These are phyloP conservation scores for Ips typographus DNA, from an alignment of 1,140 invertebrate species.

Conservation along the genomic window DNA sequence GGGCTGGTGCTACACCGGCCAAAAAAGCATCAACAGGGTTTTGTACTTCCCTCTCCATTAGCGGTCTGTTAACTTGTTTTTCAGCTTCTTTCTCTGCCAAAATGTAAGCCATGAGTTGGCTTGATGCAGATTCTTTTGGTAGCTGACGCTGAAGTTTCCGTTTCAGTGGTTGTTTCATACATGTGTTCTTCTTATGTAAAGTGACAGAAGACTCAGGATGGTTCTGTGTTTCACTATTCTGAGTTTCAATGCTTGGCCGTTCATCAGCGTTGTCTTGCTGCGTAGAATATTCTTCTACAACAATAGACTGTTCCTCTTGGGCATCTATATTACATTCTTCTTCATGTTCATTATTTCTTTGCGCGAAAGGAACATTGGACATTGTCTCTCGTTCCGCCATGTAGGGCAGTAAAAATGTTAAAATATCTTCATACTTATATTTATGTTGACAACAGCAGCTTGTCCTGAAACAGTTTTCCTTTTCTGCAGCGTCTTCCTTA, in stretches of 20 bases:
- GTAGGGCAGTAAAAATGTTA: too few relatives aligned
- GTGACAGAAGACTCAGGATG: background rate
- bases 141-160: constrained; percentile 13
- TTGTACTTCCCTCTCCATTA: background rate
- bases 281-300: too few relatives aligned
- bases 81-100: constrained; percentile 30
- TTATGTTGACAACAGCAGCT: too few relatives aligned
- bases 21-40: constrained; percentile 29
- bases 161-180: background rate
- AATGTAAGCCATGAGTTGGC: constrained; percentile 33
- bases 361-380: too few relatives aligned
- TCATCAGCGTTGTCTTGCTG: background rate
- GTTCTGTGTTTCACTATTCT: background rate
- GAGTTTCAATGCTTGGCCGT: background rate
- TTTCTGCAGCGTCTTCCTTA: too few relatives aligned
- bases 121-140: constrained; percentile 14
- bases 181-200: constrained; percentile 1
- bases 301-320: too few relatives aligned
- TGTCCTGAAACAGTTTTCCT: too few relatives aligned
- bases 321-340: too few relatives aligned
- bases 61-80: background rate
- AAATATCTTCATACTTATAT: too few relatives aligned
- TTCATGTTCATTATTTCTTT: too few relatives aligned
- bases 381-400: too few relatives aligned
- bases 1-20: constrained; percentile 15